These are phyloP conservation scores for Cryptus viduatorius DNA, from an alignment of 2,888 invertebrate genomes.

Conservation along the genomic window DNA sequence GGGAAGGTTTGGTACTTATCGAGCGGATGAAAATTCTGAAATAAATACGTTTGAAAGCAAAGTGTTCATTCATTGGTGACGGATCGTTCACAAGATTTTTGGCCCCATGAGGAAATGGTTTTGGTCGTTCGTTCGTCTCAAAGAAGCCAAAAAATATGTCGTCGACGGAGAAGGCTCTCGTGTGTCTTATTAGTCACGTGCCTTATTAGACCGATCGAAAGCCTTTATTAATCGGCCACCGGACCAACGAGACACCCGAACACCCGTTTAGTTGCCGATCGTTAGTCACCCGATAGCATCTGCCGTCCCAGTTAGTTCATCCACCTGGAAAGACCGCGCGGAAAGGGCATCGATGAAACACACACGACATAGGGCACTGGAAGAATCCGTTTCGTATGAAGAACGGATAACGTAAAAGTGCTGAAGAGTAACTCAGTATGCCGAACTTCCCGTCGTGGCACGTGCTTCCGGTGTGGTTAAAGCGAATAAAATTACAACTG, in stretches of 20 bases:
- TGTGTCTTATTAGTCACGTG: constrained; percentile 72
- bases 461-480: constrained; percentile 57
- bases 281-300: constrained; percentile 70
- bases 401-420: constrained; percentile 36
- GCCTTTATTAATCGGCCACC: constrained; percentile 76
- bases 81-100: not conserved
- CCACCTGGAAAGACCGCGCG: constrained; percentile 34
- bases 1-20: not conserved
- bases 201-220: constrained; percentile 76
- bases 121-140: constrained; percentile 2
- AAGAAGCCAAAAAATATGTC: constrained; percentile 44
- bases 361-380: not conserved
- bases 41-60: not conserved
- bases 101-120: constrained; percentile 3
- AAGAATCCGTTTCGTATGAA: constrained; percentile 51
- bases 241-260: constrained; percentile 70
- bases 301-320: constrained; percentile 15
- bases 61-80: not conserved
- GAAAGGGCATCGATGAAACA: constrained; percentile 19
- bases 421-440: constrained; percentile 13
- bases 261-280: constrained; percentile 73
- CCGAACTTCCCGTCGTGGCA: constrained; percentile 55
- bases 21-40: not conserved
- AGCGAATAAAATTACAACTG: not conserved
- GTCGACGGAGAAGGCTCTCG: constrained; percentile 62